A percentile compares a stretch with the other conserved stretches of the same genome.
phyloP scores from a whole-genome alignment of 2,797 vertebrate genomes.

The Coregonus ussuriensis region DNA sequence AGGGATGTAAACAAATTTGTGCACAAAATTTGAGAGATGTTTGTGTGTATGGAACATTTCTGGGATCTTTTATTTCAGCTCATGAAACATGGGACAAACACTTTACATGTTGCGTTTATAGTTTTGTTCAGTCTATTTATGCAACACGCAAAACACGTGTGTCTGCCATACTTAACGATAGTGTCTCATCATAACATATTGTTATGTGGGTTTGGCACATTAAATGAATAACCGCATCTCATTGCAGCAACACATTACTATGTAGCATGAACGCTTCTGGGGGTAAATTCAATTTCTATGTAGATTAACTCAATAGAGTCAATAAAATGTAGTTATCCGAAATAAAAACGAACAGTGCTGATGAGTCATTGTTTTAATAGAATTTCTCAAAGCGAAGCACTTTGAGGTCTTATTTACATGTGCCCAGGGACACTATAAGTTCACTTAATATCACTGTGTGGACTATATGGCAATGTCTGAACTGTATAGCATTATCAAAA shows the following conservation, averaged over 20 bases:
- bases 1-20: too few species aligned
- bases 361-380: constrained; percentile 66
- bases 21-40: too few species aligned
- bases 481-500: too few species aligned
- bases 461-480: constrained; percentile 21
- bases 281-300: constrained; percentile 68
- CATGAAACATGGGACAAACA: too few species aligned
- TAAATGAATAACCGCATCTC: constrained; percentile 19
- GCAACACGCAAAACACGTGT: too few species aligned
- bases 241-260: constrained; percentile 32
- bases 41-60: too few species aligned
- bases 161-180: neutral
- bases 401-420: too few species aligned
- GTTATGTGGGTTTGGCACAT: constrained; percentile 19
- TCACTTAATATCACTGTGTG: constrained; percentile 60
- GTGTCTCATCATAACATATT: constrained; percentile 16
- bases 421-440: constrained; percentile 49
- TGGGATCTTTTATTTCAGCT: too few species aligned
- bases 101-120: too few species aligned
- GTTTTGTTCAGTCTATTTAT: too few species aligned
- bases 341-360: constrained; percentile 47
- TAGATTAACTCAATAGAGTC: constrained; percentile 61
- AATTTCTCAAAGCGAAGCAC: constrained; percentile 41
- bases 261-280: constrained; percentile 42
- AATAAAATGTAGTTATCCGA: constrained; percentile 53